phyloP scores from a whole-genome alignment of 2,113 vertebrate species.

The Gopherus flavomarginatus region DNA sequence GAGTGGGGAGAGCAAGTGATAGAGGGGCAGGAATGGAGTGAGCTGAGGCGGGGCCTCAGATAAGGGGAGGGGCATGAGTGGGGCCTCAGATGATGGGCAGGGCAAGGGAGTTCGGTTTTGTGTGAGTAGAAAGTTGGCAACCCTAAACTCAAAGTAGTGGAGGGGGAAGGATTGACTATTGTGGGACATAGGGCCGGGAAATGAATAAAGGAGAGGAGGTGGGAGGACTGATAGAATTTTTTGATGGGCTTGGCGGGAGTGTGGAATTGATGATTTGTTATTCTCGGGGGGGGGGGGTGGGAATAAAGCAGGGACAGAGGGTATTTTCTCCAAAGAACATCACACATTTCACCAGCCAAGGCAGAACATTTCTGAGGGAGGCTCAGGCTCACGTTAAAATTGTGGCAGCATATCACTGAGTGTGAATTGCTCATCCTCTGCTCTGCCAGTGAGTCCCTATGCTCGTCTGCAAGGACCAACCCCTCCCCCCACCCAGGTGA shows the following conservation, averaged over 20 bases:
- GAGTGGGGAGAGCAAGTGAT: no score
- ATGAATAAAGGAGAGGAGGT: neutral
- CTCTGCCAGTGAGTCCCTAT: neutral
- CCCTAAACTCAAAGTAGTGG: neutral
- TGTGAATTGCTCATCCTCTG: neutral
- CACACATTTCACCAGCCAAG: neutral
- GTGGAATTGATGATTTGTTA: rapidly evolving
- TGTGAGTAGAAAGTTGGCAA: no score
- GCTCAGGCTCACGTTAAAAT: no score
- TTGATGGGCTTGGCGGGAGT: rapidly evolving
- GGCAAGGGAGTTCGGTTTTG: no score
- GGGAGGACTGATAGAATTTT: neutral
- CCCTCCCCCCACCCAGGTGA: neutral
- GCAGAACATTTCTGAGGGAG: neutral
- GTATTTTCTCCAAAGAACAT: neutral
- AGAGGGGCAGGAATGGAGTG: no score
- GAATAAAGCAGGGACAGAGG: neutral
- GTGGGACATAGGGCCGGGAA: rapidly evolving
- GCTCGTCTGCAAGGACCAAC: rapidly evolving
- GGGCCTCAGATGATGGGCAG: no score
- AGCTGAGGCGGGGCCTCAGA: no score
- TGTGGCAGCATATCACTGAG: neutral
- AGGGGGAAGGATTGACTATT: neutral
- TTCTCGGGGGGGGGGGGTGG: no score
- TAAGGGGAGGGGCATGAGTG: no score